Base-by-base conservation (phyloP, 2,797 vertebrate species). In the Pteronotus mesoamericanus region DNA sequence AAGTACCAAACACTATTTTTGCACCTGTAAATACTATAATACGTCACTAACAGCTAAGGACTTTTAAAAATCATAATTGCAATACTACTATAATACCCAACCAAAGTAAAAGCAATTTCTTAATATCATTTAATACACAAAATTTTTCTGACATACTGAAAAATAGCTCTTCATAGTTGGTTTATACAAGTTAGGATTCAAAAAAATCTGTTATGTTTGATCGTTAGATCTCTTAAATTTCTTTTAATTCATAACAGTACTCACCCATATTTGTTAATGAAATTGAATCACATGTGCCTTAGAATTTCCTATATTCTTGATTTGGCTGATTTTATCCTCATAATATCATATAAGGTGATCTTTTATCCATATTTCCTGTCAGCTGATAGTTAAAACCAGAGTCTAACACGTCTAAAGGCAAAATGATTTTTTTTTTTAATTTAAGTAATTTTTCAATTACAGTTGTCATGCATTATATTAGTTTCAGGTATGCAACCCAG, bases 71-170 rank as follows among this genome's bases (percentile, higher is more conserved):
- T 69, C 48, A 32, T 66, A 83, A 79, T 86, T 85, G 4, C 5
- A 53, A 32, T 86, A 46, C 22, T 51, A 57, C 84, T 90, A 51
- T 89, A 46, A 89, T 61, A 86, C 1, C 32, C 29, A 94, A 69
- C 80, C 42, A 72, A 61, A 96, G 39, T 39, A 53, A 89, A 71
- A 79, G 26, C 7, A 80, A 4, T 78, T 64, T 95, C 6, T 71
- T 46, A 53, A 57, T 79, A 91, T 59, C 39, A 29, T 48, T 68
- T 75, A 86, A 57, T 71, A 57, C 2, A 89, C n/a, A 16, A 26
- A 68, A 83, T 79, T 80, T 64, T 94, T 89, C 59, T 95, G 42
- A n/a, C 75, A 39, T 87, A 39, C 71, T 75, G 21, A 95, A 94
- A 94, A 64, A 46, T 75, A 34, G 6, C 44, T 83, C 94, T 96